A percentile compares a stretch with the other conserved stretches of the same genome.
phyloP scores from a whole-genome alignment of 2,113 vertebrate species.

The Scalopus aquaticus region DNA sequence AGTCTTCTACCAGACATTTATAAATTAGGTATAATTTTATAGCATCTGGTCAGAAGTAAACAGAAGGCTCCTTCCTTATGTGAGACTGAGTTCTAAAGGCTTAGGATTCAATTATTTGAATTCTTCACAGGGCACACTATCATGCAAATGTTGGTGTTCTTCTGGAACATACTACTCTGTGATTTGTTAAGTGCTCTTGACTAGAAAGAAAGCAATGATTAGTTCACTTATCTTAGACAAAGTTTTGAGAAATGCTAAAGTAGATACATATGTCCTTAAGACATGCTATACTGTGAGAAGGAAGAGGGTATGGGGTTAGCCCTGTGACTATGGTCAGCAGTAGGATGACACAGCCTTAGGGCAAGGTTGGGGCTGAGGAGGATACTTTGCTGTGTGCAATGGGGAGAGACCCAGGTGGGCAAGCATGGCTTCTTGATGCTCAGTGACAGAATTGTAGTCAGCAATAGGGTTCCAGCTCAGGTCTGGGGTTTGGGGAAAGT shows the following conservation, averaged over 20 bases:
- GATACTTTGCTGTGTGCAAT: neutral
- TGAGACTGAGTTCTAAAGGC: neutral
- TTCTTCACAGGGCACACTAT: neutral
- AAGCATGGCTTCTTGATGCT: neutral
- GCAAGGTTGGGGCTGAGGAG: neutral
- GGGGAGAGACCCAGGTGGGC: neutral
- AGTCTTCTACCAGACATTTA: slow-evolving; percentile 11
- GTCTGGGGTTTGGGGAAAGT: neutral
- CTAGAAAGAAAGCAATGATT: neutral
- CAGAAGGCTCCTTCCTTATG: neutral
- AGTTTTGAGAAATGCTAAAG: slow-evolving; percentile 33
- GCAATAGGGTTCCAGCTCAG: neutral
- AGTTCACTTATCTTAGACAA: neutral
- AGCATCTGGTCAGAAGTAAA: neutral
- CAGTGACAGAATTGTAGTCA: neutral
- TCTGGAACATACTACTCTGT: neutral
- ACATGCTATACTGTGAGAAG: neutral
- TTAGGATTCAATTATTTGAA: slow-evolving; percentile 7
- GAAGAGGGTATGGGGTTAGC: neutral
- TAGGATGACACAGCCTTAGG: neutral
- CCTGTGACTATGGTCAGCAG: neutral
- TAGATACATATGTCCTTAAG: neutral
- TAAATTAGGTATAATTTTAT: neutral
- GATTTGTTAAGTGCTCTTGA: neutral
- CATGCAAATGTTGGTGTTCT: neutral